phyloP scores from a whole-genome alignment of 2,113 vertebrate genomes.

The Grammomys dolichurus region DNA sequence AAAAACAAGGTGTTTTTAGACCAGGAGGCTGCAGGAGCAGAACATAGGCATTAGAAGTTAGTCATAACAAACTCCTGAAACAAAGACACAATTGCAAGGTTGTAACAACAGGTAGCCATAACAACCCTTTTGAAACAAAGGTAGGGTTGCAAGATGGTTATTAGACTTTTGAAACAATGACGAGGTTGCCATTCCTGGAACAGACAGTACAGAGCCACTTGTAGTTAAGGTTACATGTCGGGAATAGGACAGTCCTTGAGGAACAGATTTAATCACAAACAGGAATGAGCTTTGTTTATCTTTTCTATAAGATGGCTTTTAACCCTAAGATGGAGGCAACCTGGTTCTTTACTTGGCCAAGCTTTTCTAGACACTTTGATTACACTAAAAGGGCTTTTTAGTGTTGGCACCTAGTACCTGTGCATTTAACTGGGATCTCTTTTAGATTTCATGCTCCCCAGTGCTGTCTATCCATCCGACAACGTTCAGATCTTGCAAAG shows the following conservation, averaged over 20 bases:
- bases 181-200: background rate
- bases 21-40: background rate
- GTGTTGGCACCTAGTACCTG: background rate
- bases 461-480: slow-evolving; percentile 34
- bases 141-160: background rate
- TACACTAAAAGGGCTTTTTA: slow-evolving; percentile 83
- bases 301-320: background rate
- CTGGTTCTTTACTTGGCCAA: slow-evolving; percentile 41
- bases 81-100: background rate
- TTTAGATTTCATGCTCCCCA: slow-evolving; percentile 69
- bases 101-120: too few species aligned
- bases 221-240: background rate
- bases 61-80: background rate
- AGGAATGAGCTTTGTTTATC: background rate
- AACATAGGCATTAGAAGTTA: background rate
- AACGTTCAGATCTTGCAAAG: background rate
- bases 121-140: background rate
- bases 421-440: slow-evolving; percentile 56
- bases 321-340: background rate
- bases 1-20: background rate
- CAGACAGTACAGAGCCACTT: background rate
- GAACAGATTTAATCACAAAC: background rate
- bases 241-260: background rate
- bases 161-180: background rate
- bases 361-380: slow-evolving; percentile 81